phyloP scores from a whole-genome alignment of 2,888 invertebrate species.

The Tiliacea citrago region DNA sequence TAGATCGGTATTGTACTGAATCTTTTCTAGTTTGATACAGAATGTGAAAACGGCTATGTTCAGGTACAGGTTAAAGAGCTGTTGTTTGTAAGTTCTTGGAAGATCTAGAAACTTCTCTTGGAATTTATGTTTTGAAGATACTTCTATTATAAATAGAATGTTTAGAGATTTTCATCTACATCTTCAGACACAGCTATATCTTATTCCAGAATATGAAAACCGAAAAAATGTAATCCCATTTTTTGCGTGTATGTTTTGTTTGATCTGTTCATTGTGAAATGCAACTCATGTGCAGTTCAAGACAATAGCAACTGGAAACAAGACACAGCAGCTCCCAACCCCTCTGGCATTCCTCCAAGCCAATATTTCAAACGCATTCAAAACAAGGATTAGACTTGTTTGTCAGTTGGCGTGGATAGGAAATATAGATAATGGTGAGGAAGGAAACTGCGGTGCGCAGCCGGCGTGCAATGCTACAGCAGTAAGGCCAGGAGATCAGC shows the following conservation, averaged over 20 bases:
- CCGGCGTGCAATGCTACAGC: conserved; percentile 73
- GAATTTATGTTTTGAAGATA: not conserved
- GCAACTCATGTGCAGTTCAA: conserved; percentile 30
- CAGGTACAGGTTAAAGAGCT: not conserved
- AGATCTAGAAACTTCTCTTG: conserved; percentile 31
- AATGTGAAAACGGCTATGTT: not conserved
- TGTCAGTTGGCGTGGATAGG: conserved; percentile 71
- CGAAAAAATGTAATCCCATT: not conserved
- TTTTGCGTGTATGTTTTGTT: not conserved
- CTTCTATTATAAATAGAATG: conserved; percentile 5
- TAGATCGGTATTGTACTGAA: not conserved
- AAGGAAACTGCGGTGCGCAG: conserved; percentile 83
- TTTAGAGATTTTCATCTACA: not conserved
- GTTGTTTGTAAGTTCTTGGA: not conserved
- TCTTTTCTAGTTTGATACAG: not conserved
- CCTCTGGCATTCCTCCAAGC: conserved; percentile 39
- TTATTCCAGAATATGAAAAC: not conserved
- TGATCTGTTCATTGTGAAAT: not conserved
- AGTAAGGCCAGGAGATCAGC: conserved; percentile 82
- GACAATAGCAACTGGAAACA: conserved; percentile 33
- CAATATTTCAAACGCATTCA: conserved; percentile 43
- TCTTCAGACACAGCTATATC: not conserved
- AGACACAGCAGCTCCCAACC: conserved; percentile 2
- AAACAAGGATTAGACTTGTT: conserved; percentile 63
- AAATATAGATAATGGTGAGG: conserved; percentile 82